Conservation (phyloP, 2,797 vertebrate genomes). For the Helostoma temminkii region DNA sequence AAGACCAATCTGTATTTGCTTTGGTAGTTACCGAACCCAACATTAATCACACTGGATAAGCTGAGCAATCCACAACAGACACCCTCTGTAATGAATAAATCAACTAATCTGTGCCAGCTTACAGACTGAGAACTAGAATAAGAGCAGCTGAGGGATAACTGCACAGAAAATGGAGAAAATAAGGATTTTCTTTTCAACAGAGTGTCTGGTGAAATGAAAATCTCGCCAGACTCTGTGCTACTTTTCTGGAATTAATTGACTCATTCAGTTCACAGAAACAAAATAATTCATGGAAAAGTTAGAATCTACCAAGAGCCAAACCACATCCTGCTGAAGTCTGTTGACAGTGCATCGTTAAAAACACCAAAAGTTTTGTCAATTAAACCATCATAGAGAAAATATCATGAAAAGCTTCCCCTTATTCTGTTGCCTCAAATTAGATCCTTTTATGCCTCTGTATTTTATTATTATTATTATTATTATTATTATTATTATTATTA, state of each 20-base stretch:
- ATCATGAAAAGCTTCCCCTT: neutral
- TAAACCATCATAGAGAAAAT: slow-evolving; percentile 21
- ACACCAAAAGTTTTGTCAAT: slow-evolving; percentile 31
- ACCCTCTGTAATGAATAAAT: slow-evolving; percentile 79
- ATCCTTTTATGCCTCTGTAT: too few relatives aligned
- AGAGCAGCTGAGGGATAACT: slow-evolving; percentile 74
- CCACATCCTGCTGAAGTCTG: slow-evolving; percentile 41
- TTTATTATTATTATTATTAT: neutral
- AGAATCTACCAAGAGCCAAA: slow-evolving; percentile 45
- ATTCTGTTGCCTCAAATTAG: slow-evolving; percentile 6
- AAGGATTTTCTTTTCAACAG: slow-evolving; percentile 70
- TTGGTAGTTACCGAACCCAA: slow-evolving; percentile 71
- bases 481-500: neutral
- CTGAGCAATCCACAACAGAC: slow-evolving; percentile 76
- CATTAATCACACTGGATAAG: slow-evolving; percentile 80
- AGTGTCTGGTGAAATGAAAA: slow-evolving; percentile 62
- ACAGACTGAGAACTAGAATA: slow-evolving; percentile 68
- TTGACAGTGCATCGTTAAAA: slow-evolving; percentile 39
- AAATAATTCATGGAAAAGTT: slow-evolving; percentile 56
- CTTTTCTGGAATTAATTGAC: slow-evolving; percentile 72
- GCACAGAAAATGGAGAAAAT: slow-evolving; percentile 70
- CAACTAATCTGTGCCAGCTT: slow-evolving; percentile 79
- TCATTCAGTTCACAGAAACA: slow-evolving; percentile 51
- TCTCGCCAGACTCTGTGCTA: slow-evolving; percentile 50
- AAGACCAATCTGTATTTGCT: slow-evolving; percentile 70